Evolutionary conservation across 2,888 invertebrate species (phyloP).

Genomic region (Leptopterna dolabrata): DNA sequence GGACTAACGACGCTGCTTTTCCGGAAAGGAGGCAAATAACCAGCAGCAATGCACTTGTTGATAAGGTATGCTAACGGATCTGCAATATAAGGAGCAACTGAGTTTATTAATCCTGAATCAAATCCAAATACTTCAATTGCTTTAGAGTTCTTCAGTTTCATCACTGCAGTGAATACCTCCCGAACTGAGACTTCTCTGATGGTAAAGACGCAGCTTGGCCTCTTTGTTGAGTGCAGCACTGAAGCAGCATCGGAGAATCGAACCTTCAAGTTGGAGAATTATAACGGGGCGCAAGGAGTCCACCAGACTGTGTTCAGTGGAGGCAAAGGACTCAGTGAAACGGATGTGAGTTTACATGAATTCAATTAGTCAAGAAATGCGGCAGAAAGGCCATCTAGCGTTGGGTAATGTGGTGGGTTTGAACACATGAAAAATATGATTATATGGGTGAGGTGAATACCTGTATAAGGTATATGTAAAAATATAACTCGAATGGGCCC

Average conservation of each 20-base stretch:
- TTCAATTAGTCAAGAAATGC: too few species aligned
- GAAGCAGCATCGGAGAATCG: background rate
- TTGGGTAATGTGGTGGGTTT: too few species aligned
- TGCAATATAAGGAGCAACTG: background rate
- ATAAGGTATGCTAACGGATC: background rate
- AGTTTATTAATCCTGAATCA: background rate
- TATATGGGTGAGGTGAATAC: too few species aligned
- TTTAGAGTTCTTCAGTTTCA: background rate
- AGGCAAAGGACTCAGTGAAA: too few species aligned
- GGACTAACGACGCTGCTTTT: background rate
- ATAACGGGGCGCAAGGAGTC: too few species aligned
- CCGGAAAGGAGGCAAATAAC: background rate
- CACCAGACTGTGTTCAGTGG: too few species aligned
- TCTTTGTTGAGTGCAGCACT: background rate
- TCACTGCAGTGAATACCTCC: background rate
- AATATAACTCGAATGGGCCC: too few species aligned
- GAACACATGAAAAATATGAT: too few species aligned
- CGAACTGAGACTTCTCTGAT: background rate
- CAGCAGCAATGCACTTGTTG: background rate
- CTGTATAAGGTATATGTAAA: too few species aligned
- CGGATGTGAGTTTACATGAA: too few species aligned
- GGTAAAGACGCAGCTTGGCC: background rate
- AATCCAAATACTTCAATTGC: background rate
- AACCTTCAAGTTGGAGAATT: too few species aligned
- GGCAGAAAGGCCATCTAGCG: too few species aligned